Base-by-base conservation (phyloP, 2,113 vertebrate genomes). In the Limnothrissa miodon region DNA sequence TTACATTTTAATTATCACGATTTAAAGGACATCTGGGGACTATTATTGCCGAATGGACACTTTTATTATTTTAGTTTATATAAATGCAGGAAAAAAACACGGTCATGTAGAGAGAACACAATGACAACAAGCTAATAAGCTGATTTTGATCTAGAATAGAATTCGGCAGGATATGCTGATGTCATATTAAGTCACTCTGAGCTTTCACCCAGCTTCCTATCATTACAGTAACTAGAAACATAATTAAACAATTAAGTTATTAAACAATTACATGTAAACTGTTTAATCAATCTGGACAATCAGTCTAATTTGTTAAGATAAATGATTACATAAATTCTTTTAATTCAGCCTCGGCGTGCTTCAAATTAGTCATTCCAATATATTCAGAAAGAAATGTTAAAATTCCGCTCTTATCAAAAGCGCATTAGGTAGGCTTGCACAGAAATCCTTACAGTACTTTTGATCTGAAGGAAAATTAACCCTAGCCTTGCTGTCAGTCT, bases 231-330 rank as follows among this genome's bases (percentile, higher is more conserved):
- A 36, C 36, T 74, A 39, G 33, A 74, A 36, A 39, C 3, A 36
- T 39, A 36, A 19, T 74, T 74, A 17, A 36, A 29, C 66, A 74
- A 36, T 66, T 53, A 48, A 48, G 46, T 66, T 11, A 29, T 74
- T 39, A 36, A 36, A 74, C 66, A 74, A 36, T 39, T 36, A 74
- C 15, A 74, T 74, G 13, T 0, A 17, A 36, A 74, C 19, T 15
- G 33, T 17, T 74, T 33, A 74, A 74, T 36, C 15, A 15, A 17
- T 74, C 25, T 70, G 25, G 9, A 36, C 62, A 70, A 33, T 70
- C 25, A 70, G 62, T 29, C 66, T 36, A 74, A 74, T 74, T 74
- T 74, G 66, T 36, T n/a, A 29, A 36, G 66, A 74, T 17, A 74
- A 70, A 70, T 17, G 11, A 70, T 11, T 9, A 17, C 29, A 70